Evolutionary conservation across 2,797 vertebrate species (phyloP), one percentile per base, ranked within the genome.

Genomic region (Cottoperca gobio): DNA sequence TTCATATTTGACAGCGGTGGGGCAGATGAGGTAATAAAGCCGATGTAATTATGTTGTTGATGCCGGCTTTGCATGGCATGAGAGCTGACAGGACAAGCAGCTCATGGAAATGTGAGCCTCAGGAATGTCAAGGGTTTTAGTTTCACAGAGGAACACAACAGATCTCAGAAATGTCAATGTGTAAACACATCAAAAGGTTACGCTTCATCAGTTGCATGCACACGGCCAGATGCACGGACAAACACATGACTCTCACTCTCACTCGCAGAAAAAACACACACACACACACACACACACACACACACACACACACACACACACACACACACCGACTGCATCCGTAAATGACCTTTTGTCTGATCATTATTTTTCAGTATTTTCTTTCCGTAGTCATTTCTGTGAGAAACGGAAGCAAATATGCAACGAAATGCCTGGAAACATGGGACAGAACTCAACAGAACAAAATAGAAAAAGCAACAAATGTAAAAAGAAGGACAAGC

Each of bases 181-280:
- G 81, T 83, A 86, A 85, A 91, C 84, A 86, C 65, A 85, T 89
- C 81, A 78, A 91, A 93, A 93, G 88, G 87, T 90, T 82, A 84
- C 6, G 55, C 86, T 81, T 86, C 78, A 79, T 88, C 85, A 79
- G 75, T 62, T 64, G 61, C 71, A 9, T 70, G 63, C 64, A 55
- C 8, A 19, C 60, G 26, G 37, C 73, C 71, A 79, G 84, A 83
- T 61, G 70, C 63, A 59, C 45, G 11, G 37, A 42, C 62, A 60
- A 58, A 84, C 28, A 28, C 62, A 69, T 17, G 23, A 77, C 6
- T 58, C 35, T 33, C 13, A 14, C 43, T 21, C 3, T 43, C 40
- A 70, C n/a, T 65, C 62, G 19, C 8, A 37, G 59, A 28, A 31
- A 24, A 35, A 12, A 23, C 49, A 60, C 17, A 14, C 7, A 65